phyloP scores from a whole-genome alignment of 2,113 vertebrate genomes.

The Phyllostomus hastatus region DNA sequence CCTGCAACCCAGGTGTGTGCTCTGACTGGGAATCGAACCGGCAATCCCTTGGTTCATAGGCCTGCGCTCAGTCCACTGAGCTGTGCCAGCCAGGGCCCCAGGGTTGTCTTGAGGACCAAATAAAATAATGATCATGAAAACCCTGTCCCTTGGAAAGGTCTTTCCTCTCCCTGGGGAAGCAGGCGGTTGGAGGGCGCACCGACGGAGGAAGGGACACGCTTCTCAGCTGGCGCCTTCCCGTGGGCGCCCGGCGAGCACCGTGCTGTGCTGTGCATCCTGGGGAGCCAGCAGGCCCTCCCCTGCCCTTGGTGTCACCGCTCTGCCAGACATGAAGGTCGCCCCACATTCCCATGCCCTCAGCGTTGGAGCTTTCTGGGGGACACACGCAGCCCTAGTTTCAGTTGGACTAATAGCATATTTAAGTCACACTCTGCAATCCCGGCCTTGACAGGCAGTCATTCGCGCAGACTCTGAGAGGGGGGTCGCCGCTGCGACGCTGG shows the following conservation, averaged over 20 bases:
- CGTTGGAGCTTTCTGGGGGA: not conserved
- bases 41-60: too few relatives aligned
- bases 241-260: too few relatives aligned
- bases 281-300: fast-evolving
- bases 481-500: not conserved
- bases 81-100: not conserved
- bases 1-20: too few relatives aligned
- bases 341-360: fast-evolving
- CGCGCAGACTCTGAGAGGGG: not conserved
- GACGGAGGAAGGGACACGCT: fast-evolving
- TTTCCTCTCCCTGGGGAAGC: not conserved
- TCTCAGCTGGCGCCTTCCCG: not conserved
- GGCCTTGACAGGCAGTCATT: not conserved
- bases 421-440: not conserved
- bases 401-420: not conserved
- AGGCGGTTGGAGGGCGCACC: too few relatives aligned
- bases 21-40: too few relatives aligned
- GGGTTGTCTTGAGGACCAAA: not conserved
- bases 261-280: too few relatives aligned
- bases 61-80: too few relatives aligned
- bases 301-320: not conserved
- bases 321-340: not conserved
- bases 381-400: not conserved
- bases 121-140: not conserved
- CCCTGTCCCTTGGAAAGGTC: not conserved